A percentile compares a stretch with the other conserved stretches of the same genome.
phyloP scores from a whole-genome alignment of 1,140 invertebrate species.

The Meloidogyne floridensis region DNA sequence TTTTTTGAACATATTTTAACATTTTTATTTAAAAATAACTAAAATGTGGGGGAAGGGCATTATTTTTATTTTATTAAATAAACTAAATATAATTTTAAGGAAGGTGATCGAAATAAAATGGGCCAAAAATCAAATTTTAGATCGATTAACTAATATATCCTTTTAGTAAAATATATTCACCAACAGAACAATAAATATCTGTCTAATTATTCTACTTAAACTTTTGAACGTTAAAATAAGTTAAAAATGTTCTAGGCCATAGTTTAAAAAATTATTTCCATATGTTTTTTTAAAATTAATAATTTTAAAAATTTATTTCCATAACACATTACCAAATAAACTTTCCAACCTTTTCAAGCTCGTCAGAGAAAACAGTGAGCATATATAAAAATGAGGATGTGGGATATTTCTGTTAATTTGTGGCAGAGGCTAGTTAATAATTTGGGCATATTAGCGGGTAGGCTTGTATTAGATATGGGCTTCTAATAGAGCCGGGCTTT shows the following conservation, averaged over 20 bases:
- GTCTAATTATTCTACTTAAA: background rate
- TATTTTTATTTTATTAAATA: no score
- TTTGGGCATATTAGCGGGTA: no score
- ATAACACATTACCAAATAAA: background rate
- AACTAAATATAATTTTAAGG: no score
- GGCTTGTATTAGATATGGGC: no score
- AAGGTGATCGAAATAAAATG: background rate
- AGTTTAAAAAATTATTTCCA: slow-evolving; percentile 6
- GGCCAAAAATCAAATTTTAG: slow-evolving; percentile 6
- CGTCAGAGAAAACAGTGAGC: background rate
- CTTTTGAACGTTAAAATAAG: background rate
- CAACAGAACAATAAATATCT: background rate
- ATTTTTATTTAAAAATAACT: background rate
- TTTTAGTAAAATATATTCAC: no score
- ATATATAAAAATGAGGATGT: background rate
- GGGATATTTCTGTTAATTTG: no score
- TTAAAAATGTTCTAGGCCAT: background rate
- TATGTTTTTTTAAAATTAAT: background rate
- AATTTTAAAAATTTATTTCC: background rate
- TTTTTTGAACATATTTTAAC: background rate
- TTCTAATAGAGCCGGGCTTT: no score
- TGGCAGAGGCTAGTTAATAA: no score
- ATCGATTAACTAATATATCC: background rate
- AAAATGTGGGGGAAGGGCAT: background rate
- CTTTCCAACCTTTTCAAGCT: background rate